These are phyloP conservation scores for Larimichthys crocea DNA, from an alignment of 2,113 vertebrate species.

Conservation along the genomic window DNA sequence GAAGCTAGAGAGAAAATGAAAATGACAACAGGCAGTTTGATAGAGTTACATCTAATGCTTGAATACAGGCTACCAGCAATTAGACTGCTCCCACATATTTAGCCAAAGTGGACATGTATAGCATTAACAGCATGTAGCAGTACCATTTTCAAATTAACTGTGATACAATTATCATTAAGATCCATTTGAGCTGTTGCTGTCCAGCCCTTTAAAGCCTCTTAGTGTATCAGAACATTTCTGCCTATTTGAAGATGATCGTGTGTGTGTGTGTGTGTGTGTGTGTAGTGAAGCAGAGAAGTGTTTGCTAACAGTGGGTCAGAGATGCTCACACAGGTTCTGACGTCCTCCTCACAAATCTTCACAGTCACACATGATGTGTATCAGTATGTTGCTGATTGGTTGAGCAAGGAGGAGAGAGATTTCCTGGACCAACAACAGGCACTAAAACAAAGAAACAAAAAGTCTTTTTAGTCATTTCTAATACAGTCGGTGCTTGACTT, in stretches of 20 bases:
- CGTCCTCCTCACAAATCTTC: neutral
- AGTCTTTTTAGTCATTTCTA: neutral
- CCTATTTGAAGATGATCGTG: too few species aligned
- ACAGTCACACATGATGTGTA: conserved; percentile 8
- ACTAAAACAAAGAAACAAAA: neutral
- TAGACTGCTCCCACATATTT: neutral
- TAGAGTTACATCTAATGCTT: neutral
- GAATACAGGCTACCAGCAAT: neutral
- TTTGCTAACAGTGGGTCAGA: neutral
- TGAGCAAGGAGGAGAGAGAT: neutral
- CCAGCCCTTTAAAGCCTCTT: too few species aligned
- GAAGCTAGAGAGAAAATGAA: conserved; percentile 22
- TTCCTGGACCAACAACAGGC: neutral
- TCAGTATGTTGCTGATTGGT: neutral
- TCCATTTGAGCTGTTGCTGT: too few species aligned
- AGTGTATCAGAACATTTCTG: too few species aligned
- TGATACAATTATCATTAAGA: neutral
- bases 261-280: neutral
- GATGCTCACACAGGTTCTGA: conserved; percentile 4
- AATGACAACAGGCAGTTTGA: neutral
- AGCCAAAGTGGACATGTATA: too few species aligned
- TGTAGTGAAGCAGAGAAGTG: neutral
- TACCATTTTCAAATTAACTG: neutral
- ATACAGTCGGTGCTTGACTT: too few species aligned
- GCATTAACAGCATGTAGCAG: neutral